A percentile compares a stretch with the other conserved stretches of the same genome.
Evolutionary conservation across 1,140 invertebrate genomes (phyloP).

Genomic region (Diorhabda carinulata): DNA sequence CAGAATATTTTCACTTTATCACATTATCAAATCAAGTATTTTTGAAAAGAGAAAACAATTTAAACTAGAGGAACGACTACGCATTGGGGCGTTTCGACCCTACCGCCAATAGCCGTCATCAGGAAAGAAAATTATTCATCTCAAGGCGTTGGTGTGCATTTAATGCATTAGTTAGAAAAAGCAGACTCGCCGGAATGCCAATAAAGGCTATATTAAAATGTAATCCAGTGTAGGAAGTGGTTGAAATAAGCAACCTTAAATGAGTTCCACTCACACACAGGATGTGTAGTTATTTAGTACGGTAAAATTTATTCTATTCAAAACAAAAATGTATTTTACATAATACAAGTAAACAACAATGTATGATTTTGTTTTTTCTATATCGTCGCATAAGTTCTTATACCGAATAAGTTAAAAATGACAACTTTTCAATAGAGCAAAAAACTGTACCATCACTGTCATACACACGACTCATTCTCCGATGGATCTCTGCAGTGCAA

Average conservation of each 20-base stretch:
- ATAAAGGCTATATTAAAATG: constrained; percentile 22
- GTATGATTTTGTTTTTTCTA: no score
- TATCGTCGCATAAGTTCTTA: no score
- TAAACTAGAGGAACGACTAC: background rate
- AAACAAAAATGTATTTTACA: no score
- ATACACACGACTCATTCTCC: no score
- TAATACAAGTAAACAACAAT: no score
- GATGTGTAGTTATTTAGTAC: background rate
- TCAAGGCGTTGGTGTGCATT: constrained; percentile 4
- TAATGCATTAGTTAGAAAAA: constrained; percentile 10
- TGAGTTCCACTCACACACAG: constrained; percentile 33
- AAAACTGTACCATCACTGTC: no score
- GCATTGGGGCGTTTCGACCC: constrained; percentile 1
- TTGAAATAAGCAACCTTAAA: constrained; percentile 30
- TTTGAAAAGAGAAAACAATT: background rate
- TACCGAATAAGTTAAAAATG: no score
- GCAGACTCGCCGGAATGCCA: constrained; percentile 7
- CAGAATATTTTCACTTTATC: no score
- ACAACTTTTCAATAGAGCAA: no score
- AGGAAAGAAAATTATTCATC: constrained; percentile 1
- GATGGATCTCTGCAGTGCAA: no score
- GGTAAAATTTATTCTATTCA: background rate
- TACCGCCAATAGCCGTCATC: background rate
- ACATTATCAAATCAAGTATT: no score
- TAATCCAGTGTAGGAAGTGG: constrained; percentile 31